Evolutionary conservation across 37 sponge, comb jelly and placozoan genomes (phyloP).

Genomic region (Lycopodina hypogea): DNA sequence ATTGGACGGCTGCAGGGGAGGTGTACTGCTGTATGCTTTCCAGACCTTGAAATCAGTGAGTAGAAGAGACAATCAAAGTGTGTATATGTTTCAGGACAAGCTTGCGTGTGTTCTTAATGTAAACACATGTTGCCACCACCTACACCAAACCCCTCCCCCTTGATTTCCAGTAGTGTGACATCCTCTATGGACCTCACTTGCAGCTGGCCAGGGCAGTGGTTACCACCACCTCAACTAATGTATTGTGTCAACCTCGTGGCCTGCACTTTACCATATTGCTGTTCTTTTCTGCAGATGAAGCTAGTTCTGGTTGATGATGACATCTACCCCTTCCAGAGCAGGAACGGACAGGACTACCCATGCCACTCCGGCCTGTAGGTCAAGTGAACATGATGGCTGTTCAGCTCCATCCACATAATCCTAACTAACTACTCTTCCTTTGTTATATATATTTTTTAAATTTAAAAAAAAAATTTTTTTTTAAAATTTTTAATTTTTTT

Average conservation of each 20-base stretch:
- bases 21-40: slow-evolving; percentile 41
- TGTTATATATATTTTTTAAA: no score
- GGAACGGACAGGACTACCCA: slow-evolving; percentile 20
- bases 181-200: no score
- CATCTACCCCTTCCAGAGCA: slow-evolving; percentile 67
- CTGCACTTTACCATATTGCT: neutral
- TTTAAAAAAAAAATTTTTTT: neutral
- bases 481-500: neutral
- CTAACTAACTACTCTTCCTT: no score
- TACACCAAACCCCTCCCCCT: no score
- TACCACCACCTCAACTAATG: no score
- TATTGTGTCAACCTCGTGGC: no score
- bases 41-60: neutral
- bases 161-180: no score
- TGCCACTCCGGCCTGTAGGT: neutral
- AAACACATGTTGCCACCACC: no score
- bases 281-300: neutral
- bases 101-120: no score
- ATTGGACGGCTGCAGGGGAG: slow-evolving; percentile 69
- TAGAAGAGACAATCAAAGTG: neutral
- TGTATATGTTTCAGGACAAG: no score
- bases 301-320: slow-evolving; percentile 31
- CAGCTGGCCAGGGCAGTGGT: no score
- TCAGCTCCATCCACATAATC: no score
- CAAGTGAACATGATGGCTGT: neutral